Base-by-base conservation (phyloP, 2,113 vertebrate genomes). In the Numida meleagris region DNA sequence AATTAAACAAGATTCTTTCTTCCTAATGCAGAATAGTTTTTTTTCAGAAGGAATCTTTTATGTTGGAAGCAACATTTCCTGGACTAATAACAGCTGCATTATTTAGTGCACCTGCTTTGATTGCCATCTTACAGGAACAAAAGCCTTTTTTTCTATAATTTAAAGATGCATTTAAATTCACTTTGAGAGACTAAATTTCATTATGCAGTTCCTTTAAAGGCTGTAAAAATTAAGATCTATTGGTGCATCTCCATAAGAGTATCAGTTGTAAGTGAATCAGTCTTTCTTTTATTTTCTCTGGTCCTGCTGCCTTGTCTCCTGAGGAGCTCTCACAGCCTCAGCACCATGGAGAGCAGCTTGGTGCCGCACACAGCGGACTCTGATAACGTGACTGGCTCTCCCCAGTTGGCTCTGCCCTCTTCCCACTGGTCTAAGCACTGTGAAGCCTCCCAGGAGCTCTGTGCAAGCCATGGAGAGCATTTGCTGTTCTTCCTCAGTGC, bases 1-100 rank as follows among this genome's bases (percentile, higher is more conserved):
- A 89, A 95, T 97, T 95, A 90, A 80, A 89, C 68, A 84, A 89
- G 55, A 86, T 93, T 76, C 79, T 40, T 92, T 92, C 74, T 88
- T 78, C 46, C 29, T 77, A 57, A 93, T 87, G 55, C 82, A 82
- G 70, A 95, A 95, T 90, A 92, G 95, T 96, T 62, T 81, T 68
- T 96, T 94, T 94, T 61, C 40, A 57, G 43, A 43, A 84, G 70
- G 31, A 7, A 67, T 83, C 45, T 83, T 88, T 94, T 81, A 38
- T 95, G 71, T 83, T 88, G 57, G 58, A 86, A 94, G 58, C 50
- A 88, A 88, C 83, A 93, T 73, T 72, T 53, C 77, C 36, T 31
- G 7, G 73, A 67, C 84, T 88, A 50, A 51, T 63, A 85, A 74
- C 71, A 93, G 61, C 55, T 82, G 20, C 72, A 15, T 89, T 87